A percentile compares a stretch with the other conserved stretches of the same genome.
Evolutionary conservation across 1,140 invertebrate genomes (phyloP).

Genomic region (Heterodera carotae): DNA sequence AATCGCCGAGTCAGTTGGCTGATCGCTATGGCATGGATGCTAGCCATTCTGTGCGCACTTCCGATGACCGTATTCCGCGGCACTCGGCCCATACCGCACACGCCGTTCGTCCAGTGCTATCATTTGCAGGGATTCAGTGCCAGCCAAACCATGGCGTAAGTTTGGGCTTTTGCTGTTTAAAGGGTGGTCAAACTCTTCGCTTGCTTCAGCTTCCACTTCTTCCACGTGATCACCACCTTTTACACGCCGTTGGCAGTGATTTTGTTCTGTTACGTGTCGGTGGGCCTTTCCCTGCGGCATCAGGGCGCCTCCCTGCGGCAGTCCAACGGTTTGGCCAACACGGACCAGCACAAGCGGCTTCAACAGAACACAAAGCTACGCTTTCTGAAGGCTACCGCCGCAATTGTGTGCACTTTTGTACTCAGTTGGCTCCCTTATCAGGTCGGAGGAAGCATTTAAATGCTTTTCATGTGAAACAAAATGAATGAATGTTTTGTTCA

Average conservation of each 20-base stretch:
- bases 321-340: constrained; percentile 42
- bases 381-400: constrained; percentile 52
- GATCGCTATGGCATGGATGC: constrained; percentile 41
- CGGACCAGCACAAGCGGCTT: constrained; percentile 30
- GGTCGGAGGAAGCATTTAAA: no score
- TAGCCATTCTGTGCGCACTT: constrained; percentile 32
- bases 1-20: constrained; percentile 42
- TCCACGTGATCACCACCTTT: constrained; percentile 57
- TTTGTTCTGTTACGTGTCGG: constrained; percentile 52
- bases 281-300: constrained; percentile 48
- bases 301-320: constrained; percentile 51
- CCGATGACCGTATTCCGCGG: constrained; percentile 39
- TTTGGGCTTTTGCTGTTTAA: no score
- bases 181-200: no score
- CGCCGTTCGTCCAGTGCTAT: constrained; percentile 44
- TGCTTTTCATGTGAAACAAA: neutral
- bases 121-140: constrained; percentile 31
- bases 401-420: constrained; percentile 56
- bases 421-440: constrained; percentile 61
- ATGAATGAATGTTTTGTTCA: neutral
- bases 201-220: constrained; percentile 51
- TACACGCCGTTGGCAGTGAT: constrained; percentile 55
- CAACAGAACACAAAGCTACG: constrained; percentile 48
- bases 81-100: constrained; percentile 37
- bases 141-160: constrained; percentile 37